These are phyloP conservation scores for Hippocampus kuda DNA, from an alignment of 2,797 vertebrate species.

Conservation along the genomic window DNA sequence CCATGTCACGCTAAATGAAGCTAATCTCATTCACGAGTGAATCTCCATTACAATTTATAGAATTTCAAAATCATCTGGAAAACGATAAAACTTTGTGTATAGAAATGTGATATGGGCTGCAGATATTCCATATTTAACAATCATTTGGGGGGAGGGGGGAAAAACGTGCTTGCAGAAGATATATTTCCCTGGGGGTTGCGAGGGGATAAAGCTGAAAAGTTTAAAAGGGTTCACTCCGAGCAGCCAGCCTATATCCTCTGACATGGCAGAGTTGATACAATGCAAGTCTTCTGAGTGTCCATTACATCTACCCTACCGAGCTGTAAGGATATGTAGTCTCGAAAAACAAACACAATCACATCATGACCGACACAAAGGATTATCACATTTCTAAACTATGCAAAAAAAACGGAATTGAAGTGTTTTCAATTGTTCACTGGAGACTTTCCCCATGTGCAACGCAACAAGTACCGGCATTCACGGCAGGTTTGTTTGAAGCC, in stretches of 20 bases:
- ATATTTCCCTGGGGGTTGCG: conserved; percentile 31
- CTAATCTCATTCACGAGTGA: conserved; percentile 20
- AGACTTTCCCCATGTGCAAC: not conserved
- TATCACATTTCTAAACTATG: conserved; percentile 35
- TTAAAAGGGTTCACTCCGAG: conserved; percentile 36
- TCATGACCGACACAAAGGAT: conserved; percentile 17
- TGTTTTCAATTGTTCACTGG: not conserved
- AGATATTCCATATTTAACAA: conserved; percentile 32
- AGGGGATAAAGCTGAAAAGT: conserved; percentile 13
- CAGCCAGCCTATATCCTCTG: conserved; percentile 9
- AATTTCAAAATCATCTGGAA: conserved; percentile 51
- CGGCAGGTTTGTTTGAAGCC: not conserved
- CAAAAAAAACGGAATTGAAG: conserved; percentile 24
- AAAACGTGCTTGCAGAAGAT: conserved; percentile 38
- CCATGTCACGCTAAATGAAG: conserved; percentile 24
- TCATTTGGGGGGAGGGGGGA: conserved; percentile 23
- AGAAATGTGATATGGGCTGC: conserved; percentile 37
- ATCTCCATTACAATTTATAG: conserved; percentile 39
- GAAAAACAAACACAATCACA: conserved; percentile 45
- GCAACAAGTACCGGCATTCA: not conserved
- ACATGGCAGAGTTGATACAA: conserved; percentile 33
- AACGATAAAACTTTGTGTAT: conserved; percentile 33
- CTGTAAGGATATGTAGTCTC: conserved; percentile 27
- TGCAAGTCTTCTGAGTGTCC: conserved; percentile 18
- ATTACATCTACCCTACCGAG: conserved; percentile 18